Conservation (phyloP, 1,140 invertebrate genomes). For the Bombus vancouverensis region DNA sequence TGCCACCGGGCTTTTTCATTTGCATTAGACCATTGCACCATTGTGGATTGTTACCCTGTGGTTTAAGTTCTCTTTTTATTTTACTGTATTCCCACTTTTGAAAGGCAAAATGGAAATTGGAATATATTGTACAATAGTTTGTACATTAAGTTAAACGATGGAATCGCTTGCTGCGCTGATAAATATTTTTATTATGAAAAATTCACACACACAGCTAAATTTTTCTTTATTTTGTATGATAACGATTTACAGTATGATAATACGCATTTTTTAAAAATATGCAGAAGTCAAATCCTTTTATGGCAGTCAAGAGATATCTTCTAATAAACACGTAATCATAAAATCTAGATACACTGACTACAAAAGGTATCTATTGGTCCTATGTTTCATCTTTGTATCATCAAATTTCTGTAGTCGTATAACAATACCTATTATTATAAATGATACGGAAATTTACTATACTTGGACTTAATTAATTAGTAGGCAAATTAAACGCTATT, state of each 20-base stretch:
- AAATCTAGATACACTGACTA: neutral
- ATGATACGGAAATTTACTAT: no score
- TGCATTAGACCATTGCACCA: neutral
- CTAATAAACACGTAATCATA: neutral
- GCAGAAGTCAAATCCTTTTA: neutral
- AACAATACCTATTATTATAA: no score
- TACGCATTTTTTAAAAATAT: neutral
- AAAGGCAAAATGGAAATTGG: neutral
- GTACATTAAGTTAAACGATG: neutral
- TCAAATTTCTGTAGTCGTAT: no score
- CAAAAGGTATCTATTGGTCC: no score
- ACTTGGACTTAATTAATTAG: no score
- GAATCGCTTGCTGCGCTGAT: no score
- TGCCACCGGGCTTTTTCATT: slow-evolving; percentile 3
- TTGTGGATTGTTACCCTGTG: neutral
- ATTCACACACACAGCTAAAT: neutral
- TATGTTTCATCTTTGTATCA: no score
- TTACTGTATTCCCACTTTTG: no score
- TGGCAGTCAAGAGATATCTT: neutral
- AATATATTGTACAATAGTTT: no score
- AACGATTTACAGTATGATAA: neutral
- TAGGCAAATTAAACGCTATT: no score
- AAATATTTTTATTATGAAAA: neutral
- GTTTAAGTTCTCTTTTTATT: neutral
- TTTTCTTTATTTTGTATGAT: neutral